phyloP scores from a whole-genome alignment of 2,888 invertebrate genomes.

The Leucophenga montana region DNA sequence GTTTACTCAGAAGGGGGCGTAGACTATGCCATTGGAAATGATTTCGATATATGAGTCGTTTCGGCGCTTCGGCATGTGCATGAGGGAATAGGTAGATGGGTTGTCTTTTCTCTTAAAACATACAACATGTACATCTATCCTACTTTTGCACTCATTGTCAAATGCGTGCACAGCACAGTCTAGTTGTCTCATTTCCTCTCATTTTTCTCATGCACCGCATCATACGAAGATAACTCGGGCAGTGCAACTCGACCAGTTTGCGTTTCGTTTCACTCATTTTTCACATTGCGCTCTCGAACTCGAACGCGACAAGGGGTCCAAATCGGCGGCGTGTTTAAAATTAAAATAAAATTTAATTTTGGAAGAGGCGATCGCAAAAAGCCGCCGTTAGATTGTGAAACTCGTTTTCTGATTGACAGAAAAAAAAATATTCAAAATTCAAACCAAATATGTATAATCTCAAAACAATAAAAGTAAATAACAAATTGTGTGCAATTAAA shows the following conservation, averaged over 20 bases:
- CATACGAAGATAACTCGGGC: no score
- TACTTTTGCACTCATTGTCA: no score
- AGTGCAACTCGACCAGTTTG: neutral
- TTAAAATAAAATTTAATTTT: neutral
- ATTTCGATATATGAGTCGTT: no score
- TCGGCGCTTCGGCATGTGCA: no score
- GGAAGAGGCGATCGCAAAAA: slow-evolving; percentile 28
- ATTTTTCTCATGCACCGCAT: neutral
- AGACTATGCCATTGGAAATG: slow-evolving; percentile 20
- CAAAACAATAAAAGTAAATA: slow-evolving; percentile 3
- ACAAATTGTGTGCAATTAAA: slow-evolving; percentile 37
- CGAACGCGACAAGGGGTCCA: slow-evolving; percentile 20
- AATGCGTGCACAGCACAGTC: slow-evolving; percentile 5
- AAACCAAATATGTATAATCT: neutral
- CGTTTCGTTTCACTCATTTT: slow-evolving; percentile 34
- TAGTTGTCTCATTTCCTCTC: neutral
- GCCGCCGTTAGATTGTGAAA: slow-evolving; percentile 57
- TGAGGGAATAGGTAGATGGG: no score
- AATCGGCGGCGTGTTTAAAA: slow-evolving; percentile 1
- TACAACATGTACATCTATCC: no score
- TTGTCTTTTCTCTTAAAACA: no score
- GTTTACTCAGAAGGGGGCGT: slow-evolving; percentile 58
- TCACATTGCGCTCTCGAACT: slow-evolving; percentile 31
- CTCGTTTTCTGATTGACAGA: slow-evolving; percentile 47
- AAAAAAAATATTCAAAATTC: slow-evolving; percentile 18